These are phyloP conservation scores for Spongilla lacustris DNA, from an alignment of 37 sponge, comb jelly and placozoan genomes.

Conservation along the genomic window DNA sequence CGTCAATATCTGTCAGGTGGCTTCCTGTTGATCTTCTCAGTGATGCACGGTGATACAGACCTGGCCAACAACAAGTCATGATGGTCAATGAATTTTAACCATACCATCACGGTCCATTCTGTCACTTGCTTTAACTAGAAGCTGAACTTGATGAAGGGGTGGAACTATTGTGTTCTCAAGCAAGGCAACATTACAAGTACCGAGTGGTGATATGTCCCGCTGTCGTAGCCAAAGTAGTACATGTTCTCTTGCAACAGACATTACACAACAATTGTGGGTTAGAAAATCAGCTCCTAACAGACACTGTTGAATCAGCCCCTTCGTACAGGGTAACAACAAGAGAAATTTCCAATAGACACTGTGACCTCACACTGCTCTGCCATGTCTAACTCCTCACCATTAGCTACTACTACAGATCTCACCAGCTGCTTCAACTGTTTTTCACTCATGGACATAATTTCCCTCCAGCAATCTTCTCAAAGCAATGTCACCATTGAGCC, in stretches of 20 bases:
- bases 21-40: too few species aligned
- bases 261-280: neutral
- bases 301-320: neutral
- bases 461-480: neutral
- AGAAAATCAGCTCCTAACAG: conserved; percentile 24
- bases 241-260: neutral
- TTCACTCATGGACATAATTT: neutral
- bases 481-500: conserved; percentile 17
- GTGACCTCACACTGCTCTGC: neutral
- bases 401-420: conserved; percentile 10
- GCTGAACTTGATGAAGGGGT: too few species aligned
- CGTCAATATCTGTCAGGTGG: too few species aligned
- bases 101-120: too few species aligned
- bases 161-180: too few species aligned
- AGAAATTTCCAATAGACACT: too few species aligned
- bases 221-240: too few species aligned
- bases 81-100: neutral
- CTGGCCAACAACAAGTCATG: too few species aligned
- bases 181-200: too few species aligned
- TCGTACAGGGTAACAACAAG: neutral
- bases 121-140: too few species aligned
- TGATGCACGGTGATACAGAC: too few species aligned
- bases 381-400: conserved; percentile 15
- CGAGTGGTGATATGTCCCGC: too few species aligned
- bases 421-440: neutral